Conservation (phyloP, 1,140 invertebrate species). For the Agrypnia vestita region DNA sequence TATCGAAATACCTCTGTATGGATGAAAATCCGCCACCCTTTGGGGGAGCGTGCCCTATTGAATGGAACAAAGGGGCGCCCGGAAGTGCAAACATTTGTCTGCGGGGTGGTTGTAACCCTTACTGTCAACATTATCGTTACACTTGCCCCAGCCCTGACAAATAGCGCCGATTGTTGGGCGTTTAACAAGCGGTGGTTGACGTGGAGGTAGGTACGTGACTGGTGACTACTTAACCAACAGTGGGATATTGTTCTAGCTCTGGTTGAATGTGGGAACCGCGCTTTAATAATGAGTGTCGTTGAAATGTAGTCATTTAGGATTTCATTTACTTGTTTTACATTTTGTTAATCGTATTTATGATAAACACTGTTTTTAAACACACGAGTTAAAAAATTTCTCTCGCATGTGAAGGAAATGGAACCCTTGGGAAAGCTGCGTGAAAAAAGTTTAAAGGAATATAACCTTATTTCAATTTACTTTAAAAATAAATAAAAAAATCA, state of each 20-base stretch:
- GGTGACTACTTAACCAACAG: no score
- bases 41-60: not conserved
- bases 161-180: constrained; percentile 25
- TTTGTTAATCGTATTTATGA: no score
- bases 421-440: no score
- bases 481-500: no score
- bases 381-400: no score
- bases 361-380: no score
- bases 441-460: no score
- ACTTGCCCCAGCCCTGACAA: constrained; percentile 29
- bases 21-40: not conserved
- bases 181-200: constrained; percentile 33
- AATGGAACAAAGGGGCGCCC: constrained; percentile 34
- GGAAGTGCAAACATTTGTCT: constrained; percentile 53
- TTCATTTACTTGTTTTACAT: no score
- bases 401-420: no score
- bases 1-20: no score
- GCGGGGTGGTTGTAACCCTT: constrained; percentile 39
- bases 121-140: constrained; percentile 40
- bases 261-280: constrained; percentile 10
- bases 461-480: no score
- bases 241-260: not conserved
- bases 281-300: constrained; percentile 2
- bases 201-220: constrained; percentile 13
- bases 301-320: no score